Percentiles rank a stretch among this genome's conserved stretches.
Conservation (phyloP, 2,113 vertebrate genomes). For the Lycaon pictus region DNA sequence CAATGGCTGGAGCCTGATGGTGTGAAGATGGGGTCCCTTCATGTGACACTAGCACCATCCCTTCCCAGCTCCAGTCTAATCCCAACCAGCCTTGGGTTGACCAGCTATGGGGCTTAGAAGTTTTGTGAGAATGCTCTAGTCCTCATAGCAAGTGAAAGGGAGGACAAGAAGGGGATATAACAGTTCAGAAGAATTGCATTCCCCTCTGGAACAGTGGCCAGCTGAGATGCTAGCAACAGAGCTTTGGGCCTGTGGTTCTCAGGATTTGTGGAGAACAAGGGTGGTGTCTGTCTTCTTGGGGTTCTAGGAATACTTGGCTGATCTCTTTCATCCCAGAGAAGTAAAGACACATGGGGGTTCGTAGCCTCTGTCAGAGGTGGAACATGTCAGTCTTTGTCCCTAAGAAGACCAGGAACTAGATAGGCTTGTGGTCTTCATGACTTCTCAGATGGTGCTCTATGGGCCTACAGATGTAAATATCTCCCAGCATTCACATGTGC, state of each 20-base stretch:
- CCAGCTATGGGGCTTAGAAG: neutral
- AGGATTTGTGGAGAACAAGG: neutral
- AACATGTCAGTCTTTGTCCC: neutral
- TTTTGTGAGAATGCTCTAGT: neutral
- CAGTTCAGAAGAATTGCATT: neutral
- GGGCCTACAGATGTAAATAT: neutral
- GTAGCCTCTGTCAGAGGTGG: neutral
- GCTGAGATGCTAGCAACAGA: neutral
- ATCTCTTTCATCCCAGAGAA: neutral
- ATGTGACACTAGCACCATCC: accelerated
- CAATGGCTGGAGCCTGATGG: neutral
- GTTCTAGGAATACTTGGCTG: neutral
- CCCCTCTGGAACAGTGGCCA: neutral
- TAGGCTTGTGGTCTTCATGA: neutral
- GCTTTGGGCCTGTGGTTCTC: neutral
- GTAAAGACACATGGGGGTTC: neutral
- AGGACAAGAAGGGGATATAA: neutral
- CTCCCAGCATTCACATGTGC: neutral
- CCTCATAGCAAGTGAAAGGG: neutral
- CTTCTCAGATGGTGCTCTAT: neutral
- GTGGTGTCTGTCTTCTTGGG: neutral
- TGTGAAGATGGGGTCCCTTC: neutral
- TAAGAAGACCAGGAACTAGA: neutral
- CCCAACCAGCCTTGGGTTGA: neutral
- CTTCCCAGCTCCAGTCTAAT: neutral